Conservation (phyloP, 2,888 invertebrate genomes). For the Scotopteryx bipunctaria region DNA sequence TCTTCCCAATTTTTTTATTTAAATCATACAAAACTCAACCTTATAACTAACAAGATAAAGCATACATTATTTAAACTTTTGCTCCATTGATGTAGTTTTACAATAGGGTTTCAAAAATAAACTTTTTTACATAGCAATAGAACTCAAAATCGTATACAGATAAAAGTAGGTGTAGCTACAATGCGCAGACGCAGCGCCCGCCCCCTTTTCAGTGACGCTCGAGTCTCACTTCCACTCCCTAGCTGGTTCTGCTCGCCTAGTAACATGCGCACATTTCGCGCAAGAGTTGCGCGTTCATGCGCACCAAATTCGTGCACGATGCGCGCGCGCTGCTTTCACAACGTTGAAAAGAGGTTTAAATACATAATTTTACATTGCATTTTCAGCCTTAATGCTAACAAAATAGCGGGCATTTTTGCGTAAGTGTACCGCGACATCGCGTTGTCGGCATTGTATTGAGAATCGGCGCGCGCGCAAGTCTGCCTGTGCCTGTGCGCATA, state of each 20-base stretch:
- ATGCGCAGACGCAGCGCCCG: constrained; percentile 41
- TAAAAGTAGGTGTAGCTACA: constrained; percentile 18
- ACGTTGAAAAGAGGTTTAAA: constrained; percentile 26
- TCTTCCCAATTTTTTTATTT: constrained; percentile 9
- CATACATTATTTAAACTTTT: not conserved
- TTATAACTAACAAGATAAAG: not conserved
- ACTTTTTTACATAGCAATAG: accelerated
- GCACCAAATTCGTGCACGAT: constrained; percentile 62
- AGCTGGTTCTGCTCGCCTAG: constrained; percentile 58
- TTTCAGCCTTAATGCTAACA: not conserved
- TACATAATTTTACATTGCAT: not conserved
- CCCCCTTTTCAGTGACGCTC: constrained; percentile 25
- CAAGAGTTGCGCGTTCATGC: constrained; percentile 74
- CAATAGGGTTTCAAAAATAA: constrained; percentile 2
- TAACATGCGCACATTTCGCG: constrained; percentile 81
- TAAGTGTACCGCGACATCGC: not conserved
- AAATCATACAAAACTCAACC: not conserved
- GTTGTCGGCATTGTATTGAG: not conserved
- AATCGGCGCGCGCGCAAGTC: not conserved
- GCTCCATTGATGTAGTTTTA: not conserved
- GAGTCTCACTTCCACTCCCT: constrained; percentile 30
- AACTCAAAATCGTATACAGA: constrained; percentile 25
- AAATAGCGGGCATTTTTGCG: constrained; percentile 5
- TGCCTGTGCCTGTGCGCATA: no score
- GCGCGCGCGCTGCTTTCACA: constrained; percentile 58